Conservation (phyloP, 2,797 vertebrate genomes). For the Lepilemur septentrionalis region DNA sequence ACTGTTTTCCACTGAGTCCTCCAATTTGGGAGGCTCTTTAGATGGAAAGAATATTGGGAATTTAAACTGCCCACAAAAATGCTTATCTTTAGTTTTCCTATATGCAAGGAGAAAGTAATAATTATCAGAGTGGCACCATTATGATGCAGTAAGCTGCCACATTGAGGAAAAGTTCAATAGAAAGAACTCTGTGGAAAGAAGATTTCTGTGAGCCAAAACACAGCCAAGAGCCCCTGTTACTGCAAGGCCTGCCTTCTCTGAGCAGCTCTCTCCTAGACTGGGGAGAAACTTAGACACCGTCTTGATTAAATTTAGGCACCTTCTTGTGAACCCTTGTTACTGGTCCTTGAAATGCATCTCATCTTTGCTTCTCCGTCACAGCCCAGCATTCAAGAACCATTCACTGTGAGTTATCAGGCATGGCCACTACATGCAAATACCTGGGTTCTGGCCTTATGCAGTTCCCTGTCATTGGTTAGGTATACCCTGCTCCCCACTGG, state of each 20-base stretch:
- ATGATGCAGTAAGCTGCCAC: not conserved
- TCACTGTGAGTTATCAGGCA: not conserved
- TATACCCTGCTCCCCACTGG: not conserved
- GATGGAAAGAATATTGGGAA: not conserved
- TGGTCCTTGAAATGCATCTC: not conserved
- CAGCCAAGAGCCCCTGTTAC: not conserved
- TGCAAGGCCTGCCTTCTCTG: not conserved
- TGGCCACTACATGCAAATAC: not conserved
- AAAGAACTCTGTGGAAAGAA: not conserved
- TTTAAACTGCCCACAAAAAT: not conserved
- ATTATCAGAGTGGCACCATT: not conserved
- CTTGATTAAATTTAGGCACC: not conserved
- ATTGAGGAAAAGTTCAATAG: not conserved
- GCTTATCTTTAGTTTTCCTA: not conserved
- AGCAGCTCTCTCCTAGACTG: not conserved
- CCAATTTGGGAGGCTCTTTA: not conserved
- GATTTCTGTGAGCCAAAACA: not conserved
- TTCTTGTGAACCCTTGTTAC: not conserved
- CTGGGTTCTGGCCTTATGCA: not conserved
- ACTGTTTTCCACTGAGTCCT: not conserved
- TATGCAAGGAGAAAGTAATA: not conserved
- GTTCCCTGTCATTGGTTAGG: not conserved
- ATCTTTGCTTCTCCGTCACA: not conserved
- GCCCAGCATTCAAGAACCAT: not conserved
- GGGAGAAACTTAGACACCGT: not conserved